phyloP scores from a whole-genome alignment of 2,888 invertebrate genomes.

The Drosophila merina region DNA sequence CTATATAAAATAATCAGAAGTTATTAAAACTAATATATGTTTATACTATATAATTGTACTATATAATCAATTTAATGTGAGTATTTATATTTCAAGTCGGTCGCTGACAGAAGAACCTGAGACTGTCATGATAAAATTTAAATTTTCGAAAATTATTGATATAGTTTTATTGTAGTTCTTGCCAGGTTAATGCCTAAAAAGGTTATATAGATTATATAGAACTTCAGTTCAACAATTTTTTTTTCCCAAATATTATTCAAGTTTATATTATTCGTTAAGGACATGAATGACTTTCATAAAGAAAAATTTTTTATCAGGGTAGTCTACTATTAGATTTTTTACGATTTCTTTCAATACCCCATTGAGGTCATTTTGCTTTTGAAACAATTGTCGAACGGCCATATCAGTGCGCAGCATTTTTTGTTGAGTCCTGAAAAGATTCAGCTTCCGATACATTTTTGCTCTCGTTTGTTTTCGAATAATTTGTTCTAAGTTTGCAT shows the following conservation, averaged over 20 bases:
- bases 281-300: slow-evolving; percentile 55
- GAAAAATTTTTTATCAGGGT: slow-evolving; percentile 56
- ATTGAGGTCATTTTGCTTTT: slow-evolving; percentile 59
- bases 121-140: too few species aligned
- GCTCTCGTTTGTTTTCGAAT: slow-evolving; percentile 63
- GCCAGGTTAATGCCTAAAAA: too few species aligned
- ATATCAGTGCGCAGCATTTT: slow-evolving; percentile 52
- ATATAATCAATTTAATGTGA: too few species aligned
- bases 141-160: too few species aligned
- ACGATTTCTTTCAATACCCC: slow-evolving; percentile 53
- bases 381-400: slow-evolving; percentile 42
- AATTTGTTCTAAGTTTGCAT: slow-evolving; percentile 74
- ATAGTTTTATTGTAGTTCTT: too few species aligned
- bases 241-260: background rate
- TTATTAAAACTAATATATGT: too few species aligned
- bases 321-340: slow-evolving; percentile 54
- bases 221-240: too few species aligned
- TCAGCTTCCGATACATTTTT: slow-evolving; percentile 61
- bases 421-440: slow-evolving; percentile 41
- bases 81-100: too few species aligned
- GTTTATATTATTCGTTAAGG: slow-evolving; percentile 49
- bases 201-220: too few species aligned
- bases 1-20: too few species aligned
- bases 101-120: too few species aligned
- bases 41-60: too few species aligned